Percentiles rank a stretch among this genome's conserved stretches.
phyloP scores from a whole-genome alignment of 2,797 vertebrate species.

The Danio aesculapii region DNA sequence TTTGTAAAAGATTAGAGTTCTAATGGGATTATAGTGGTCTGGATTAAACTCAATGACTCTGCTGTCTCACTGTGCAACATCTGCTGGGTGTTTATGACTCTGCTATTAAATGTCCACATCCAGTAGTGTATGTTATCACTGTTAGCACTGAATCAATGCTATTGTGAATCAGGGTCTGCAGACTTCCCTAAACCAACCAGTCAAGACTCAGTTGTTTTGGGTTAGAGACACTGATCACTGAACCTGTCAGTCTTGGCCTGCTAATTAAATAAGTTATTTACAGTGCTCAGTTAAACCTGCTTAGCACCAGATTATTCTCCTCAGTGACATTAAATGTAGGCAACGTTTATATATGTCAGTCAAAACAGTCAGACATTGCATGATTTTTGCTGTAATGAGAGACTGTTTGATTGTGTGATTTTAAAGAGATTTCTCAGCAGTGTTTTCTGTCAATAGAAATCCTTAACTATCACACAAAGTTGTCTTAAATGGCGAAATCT shows the following conservation, averaged over 20 bases:
- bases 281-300: slow-evolving; percentile 26
- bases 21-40: slow-evolving; percentile 36
- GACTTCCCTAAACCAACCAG: not conserved
- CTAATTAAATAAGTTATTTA: slow-evolving; percentile 20
- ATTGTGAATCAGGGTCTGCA: not conserved
- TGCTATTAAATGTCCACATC: not conserved
- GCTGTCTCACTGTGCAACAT: not conserved
- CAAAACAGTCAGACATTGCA: not conserved
- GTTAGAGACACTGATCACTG: not conserved
- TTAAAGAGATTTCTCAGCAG: not conserved
- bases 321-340: slow-evolving; percentile 17
- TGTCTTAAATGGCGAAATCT: not conserved
- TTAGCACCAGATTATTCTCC: slow-evolving; percentile 27
- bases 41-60: slow-evolving; percentile 40
- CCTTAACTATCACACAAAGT: not conserved
- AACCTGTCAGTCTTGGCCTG: slow-evolving; percentile 7
- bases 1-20: slow-evolving; percentile 11
- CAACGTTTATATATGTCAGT: not conserved
- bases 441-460: not conserved
- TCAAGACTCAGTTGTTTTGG: not conserved
- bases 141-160: not conserved
- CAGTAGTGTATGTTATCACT: not conserved
- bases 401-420: not conserved
- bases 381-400: not conserved
- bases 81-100: not conserved